Percentiles rank a stretch among this genome's conserved stretches.
Evolutionary conservation across 2,113 vertebrate genomes (phyloP).

Genomic region (Ammodytes dubius): DNA sequence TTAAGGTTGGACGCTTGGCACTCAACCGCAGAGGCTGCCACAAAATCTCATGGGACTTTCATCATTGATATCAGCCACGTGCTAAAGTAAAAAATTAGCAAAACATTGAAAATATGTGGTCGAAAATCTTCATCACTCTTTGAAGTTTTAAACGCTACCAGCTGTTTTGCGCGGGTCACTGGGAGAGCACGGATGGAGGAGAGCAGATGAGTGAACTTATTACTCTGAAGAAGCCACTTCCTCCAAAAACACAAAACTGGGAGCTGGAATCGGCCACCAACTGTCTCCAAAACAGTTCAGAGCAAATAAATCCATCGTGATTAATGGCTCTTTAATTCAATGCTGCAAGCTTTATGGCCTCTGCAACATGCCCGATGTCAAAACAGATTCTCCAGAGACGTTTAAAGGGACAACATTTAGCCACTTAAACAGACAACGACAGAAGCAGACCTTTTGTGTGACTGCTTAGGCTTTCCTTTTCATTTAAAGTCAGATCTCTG

Average conservation of each 20-base stretch:
- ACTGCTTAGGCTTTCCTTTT: slow-evolving; percentile 19
- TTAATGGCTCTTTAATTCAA: slow-evolving; percentile 66
- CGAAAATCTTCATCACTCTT: slow-evolving; percentile 69
- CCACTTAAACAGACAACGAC: slow-evolving; percentile 56
- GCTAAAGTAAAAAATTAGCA: slow-evolving; percentile 73
- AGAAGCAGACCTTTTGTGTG: slow-evolving; percentile 25
- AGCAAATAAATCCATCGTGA: slow-evolving; percentile 64
- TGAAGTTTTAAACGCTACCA: slow-evolving; percentile 74
- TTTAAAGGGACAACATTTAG: slow-evolving; percentile 54
- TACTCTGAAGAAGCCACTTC: slow-evolving; percentile 63
- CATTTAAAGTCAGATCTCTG: not conserved
- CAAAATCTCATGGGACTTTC: slow-evolving; percentile 58
- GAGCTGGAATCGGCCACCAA: slow-evolving; percentile 50
- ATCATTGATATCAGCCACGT: slow-evolving; percentile 72
- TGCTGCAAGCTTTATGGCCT: slow-evolving; percentile 28
- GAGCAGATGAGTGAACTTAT: slow-evolving; percentile 52
- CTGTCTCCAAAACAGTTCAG: slow-evolving; percentile 52
- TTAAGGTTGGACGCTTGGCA: slow-evolving; percentile 58
- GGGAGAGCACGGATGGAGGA: slow-evolving; percentile 44
- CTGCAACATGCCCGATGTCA: slow-evolving; percentile 50
- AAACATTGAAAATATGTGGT: slow-evolving; percentile 73
- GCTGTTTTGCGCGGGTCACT: slow-evolving; percentile 69
- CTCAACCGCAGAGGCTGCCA: slow-evolving; percentile 62
- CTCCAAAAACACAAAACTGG: slow-evolving; percentile 38
- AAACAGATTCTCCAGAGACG: slow-evolving; percentile 44